Percentiles rank a stretch among this genome's conserved stretches.
Conservation (phyloP, 1,140 invertebrate species). For the Drosophila orosa region DNA sequence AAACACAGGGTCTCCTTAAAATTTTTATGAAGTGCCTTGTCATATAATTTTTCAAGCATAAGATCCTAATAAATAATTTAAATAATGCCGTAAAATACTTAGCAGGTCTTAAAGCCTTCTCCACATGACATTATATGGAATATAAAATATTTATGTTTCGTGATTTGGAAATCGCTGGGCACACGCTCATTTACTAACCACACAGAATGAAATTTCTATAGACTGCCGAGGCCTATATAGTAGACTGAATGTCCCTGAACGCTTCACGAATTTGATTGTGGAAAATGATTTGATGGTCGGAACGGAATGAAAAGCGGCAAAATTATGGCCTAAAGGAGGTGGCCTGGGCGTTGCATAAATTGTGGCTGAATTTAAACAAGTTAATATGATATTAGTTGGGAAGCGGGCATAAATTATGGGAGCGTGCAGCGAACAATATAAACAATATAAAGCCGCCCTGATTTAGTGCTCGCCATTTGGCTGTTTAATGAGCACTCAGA, state of each 20-base stretch:
- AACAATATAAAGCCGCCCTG: constrained; percentile 62
- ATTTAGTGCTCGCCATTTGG: constrained; percentile 72
- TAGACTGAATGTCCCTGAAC: constrained; percentile 27
- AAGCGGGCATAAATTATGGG: constrained; percentile 72
- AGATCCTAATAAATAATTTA: constrained; percentile 24
- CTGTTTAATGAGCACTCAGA: constrained; percentile 82
- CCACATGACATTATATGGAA: constrained; percentile 11
- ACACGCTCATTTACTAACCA: constrained; percentile 1
- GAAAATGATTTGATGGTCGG: constrained; percentile 44
- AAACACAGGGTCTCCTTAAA: too few relatives aligned
- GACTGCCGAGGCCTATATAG: background rate
- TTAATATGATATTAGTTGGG: constrained; percentile 69
- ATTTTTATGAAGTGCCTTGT: too few relatives aligned
- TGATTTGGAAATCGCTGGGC: constrained; percentile 25
- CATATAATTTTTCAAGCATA: too few relatives aligned
- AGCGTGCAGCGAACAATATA: constrained; percentile 53
- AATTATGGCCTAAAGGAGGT: constrained; percentile 58
- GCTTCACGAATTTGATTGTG: constrained; percentile 51
- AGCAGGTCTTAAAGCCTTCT: constrained; percentile 30
- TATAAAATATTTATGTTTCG: constrained; percentile 32
- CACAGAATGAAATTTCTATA: constrained; percentile 12
- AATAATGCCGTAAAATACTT: constrained; percentile 27
- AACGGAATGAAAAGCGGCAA: constrained; percentile 62
- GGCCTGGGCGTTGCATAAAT: constrained; percentile 56
- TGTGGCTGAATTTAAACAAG: constrained; percentile 68